phyloP scores from a whole-genome alignment of 2,113 vertebrate genomes.

The Jacana jacana region DNA sequence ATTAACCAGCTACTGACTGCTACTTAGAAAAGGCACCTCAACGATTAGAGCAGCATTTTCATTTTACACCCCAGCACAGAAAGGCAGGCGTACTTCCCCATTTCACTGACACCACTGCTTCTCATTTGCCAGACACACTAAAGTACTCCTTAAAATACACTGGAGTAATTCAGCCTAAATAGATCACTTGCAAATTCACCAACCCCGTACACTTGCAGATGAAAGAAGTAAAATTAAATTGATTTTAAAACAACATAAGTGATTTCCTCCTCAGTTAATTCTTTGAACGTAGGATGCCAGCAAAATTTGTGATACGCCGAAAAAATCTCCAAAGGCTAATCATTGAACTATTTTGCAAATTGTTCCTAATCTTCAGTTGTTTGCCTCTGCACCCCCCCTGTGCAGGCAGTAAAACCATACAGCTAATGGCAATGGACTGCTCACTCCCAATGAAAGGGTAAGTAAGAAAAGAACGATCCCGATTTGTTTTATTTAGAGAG shows the following conservation, averaged over 20 bases:
- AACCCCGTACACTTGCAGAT: neutral
- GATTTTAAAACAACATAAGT: neutral
- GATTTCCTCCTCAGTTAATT: neutral
- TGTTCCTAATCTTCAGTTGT: neutral
- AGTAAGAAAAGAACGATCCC: neutral
- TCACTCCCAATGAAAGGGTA: neutral
- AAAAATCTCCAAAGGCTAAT: neutral
- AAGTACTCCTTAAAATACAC: neutral
- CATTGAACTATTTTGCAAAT: neutral
- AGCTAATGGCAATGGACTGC: fast-evolving
- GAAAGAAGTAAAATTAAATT: neutral
- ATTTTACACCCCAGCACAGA: neutral
- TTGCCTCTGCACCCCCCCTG: neutral
- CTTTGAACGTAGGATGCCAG: neutral
- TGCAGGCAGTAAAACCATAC: neutral
- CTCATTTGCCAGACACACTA: neutral
- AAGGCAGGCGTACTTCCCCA: neutral
- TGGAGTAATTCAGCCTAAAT: neutral
- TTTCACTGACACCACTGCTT: neutral
- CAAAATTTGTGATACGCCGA: neutral
- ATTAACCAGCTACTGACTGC: neutral
- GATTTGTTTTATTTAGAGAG: neutral
- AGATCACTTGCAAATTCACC: neutral
- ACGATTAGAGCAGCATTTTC: neutral
- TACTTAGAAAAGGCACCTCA: neutral